A percentile compares a stretch with the other conserved stretches of the same genome.
phyloP scores from a whole-genome alignment of 2,797 vertebrate genomes.

The Molothrus ater region DNA sequence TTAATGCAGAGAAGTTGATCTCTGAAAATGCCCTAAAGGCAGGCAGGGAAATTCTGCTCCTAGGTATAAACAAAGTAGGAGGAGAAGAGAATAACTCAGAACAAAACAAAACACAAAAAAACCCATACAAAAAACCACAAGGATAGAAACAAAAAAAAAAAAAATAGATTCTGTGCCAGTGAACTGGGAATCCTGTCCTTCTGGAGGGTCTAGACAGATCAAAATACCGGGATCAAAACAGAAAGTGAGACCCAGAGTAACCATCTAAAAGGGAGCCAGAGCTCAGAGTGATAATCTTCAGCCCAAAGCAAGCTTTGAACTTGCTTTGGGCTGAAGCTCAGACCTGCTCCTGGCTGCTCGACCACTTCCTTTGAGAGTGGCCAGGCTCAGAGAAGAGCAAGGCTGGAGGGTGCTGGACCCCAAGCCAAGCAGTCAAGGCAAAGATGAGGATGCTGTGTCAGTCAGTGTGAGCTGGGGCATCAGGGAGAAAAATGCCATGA shows the following conservation, averaged over 20 bases:
- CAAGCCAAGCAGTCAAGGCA: neutral
- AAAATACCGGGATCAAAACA: neutral
- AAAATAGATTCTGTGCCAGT: neutral
- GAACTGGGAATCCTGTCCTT: neutral
- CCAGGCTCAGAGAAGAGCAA: neutral
- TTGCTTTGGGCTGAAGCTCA: neutral
- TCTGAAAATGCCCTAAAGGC: neutral
- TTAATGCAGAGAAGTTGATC: neutral
- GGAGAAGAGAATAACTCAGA: neutral
- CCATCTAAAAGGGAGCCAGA: neutral
- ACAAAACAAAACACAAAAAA: neutral
- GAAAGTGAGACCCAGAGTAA: neutral
- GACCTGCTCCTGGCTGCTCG: rapidly evolving
- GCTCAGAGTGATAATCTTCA: neutral
- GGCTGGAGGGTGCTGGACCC: neutral
- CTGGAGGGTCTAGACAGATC: neutral
- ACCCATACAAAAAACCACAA: rapidly evolving
- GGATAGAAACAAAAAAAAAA: neutral
- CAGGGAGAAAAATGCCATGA: neutral
- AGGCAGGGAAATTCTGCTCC: neutral
- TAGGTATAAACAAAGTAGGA: neutral
- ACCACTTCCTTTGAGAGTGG: neutral
- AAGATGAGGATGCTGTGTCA: neutral
- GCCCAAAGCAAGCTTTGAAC: neutral
- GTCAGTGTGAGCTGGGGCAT: neutral